Evolutionary conservation across 2,797 vertebrate genomes (phyloP).

Genomic region (Menidia menidia): DNA sequence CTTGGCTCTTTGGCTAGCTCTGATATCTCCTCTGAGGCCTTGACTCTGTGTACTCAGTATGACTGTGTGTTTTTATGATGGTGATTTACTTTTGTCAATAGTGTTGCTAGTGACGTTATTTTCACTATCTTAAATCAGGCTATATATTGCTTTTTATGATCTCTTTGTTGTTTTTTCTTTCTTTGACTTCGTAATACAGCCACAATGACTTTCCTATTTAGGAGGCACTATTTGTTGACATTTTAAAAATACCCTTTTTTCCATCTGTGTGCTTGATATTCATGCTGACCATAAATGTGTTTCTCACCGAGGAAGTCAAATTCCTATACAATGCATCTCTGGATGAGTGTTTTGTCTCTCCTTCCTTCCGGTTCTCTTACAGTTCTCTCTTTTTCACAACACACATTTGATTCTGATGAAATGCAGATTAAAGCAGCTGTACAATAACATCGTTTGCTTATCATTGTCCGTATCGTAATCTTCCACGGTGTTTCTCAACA

Average conservation of each 20-base stretch:
- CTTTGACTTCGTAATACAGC: background rate
- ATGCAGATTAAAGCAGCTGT: background rate
- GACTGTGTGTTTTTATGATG: background rate
- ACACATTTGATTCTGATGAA: slow-evolving; percentile 4
- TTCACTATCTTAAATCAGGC: background rate
- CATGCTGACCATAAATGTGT: slow-evolving; percentile 16
- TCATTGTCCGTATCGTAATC: slow-evolving; percentile 8
- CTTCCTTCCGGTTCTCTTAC: background rate
- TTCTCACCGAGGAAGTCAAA: background rate
- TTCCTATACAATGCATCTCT: slow-evolving; percentile 2
- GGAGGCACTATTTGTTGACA: too few relatives aligned
- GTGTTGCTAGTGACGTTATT: background rate
- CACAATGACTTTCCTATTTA: background rate
- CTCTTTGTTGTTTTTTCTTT: background rate
- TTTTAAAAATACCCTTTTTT: too few relatives aligned
- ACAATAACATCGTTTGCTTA: background rate
- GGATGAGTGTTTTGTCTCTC: background rate
- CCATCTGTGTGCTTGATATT: background rate
- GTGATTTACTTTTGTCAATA: background rate
- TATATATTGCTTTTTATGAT: background rate
- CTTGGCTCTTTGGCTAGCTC: too few relatives aligned
- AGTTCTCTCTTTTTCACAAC: slow-evolving; percentile 4
- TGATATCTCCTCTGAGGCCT: too few relatives aligned
- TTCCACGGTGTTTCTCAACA: slow-evolving; percentile 32
- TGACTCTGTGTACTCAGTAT: too few relatives aligned